Evolutionary conservation across 2,797 vertebrate species (phyloP).

Genomic region (Octomys mimax): DNA sequence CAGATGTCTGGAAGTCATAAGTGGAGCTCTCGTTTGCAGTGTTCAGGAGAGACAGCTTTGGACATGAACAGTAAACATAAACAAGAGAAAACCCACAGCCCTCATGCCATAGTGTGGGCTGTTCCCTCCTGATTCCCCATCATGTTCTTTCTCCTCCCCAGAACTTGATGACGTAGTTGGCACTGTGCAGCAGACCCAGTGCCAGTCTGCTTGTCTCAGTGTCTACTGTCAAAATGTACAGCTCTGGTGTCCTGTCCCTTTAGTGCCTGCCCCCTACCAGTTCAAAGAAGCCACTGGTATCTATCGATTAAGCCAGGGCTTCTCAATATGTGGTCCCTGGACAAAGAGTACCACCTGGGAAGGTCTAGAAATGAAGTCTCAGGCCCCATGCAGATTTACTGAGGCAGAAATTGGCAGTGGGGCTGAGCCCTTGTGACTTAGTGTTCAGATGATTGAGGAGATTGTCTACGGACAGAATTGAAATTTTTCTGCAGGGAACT

Average conservation of each 20-base stretch:
- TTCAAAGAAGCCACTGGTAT: not conserved
- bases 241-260: not conserved
- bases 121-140: not conserved
- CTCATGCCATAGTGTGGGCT: not conserved
- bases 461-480: not conserved
- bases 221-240: not conserved
- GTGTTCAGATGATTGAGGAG: not conserved
- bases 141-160: not conserved
- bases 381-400: not conserved
- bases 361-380: not conserved
- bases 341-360: not conserved
- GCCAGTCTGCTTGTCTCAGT: not conserved
- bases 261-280: not conserved
- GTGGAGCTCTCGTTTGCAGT: conserved; percentile 41
- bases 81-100: not conserved
- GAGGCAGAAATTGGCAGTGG: not conserved
- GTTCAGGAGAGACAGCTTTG: conserved; percentile 48
- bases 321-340: not conserved
- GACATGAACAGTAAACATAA: not conserved
- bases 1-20: conserved; percentile 79
- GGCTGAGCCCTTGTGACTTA: not conserved
- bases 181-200: rapidly evolving
- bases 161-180: not conserved
- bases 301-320: not conserved
- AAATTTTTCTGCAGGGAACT: conserved; percentile 7